Base-by-base conservation (phyloP, 2,797 vertebrate species). In the Lagodon rhomboides region DNA sequence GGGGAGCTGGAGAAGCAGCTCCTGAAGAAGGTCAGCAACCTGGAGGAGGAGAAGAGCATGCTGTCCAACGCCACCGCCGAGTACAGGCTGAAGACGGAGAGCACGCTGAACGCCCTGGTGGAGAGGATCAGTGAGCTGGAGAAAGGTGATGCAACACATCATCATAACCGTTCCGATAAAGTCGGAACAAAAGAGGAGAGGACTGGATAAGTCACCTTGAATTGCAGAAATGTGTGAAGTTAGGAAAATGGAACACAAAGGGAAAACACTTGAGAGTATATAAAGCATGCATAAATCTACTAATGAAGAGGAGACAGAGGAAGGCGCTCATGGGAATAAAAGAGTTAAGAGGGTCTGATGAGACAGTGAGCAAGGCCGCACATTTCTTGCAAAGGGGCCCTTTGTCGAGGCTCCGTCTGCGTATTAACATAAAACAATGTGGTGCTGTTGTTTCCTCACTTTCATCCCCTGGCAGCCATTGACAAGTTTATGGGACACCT, bases 41-140 rank as follows among this genome's bases (percentile, higher is more conserved):
- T 99, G 62, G 97, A 99, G 91, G 95, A 96, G 38, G 98, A 99
- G 91, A 99, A 99, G 83, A 97, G 95, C 49, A 87, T 97, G 93
- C 95, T 99, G n/a, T 97, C 97, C 87, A 99, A 99, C 0, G 98
- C 98, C 92, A 99, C 96, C 0, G 96, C 96, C 0, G 96, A 95
- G n/a, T 98, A 99, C 88, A 94, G 97, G 47, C 94, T 97, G 88
- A 97, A 95, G 94, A 99, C 98, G 0, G 98, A 99, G 91, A 97
- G 94, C 50, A 92, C 97, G 27, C 89, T 99, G 73, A 97, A 96
- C 3, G 94, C 97, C 0, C 91, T 99, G 89, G 96, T 98, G 75
- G 97, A 98, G 91, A 95, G 98, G 83, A 98, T 99, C 88, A 95
- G 94, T 2, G 98, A 99, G 68, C 90, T 99, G 64, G 98, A 99